These are phyloP conservation scores for Ochotona princeps DNA, from an alignment of 2,113 vertebrate species.

Conservation along the genomic window DNA sequence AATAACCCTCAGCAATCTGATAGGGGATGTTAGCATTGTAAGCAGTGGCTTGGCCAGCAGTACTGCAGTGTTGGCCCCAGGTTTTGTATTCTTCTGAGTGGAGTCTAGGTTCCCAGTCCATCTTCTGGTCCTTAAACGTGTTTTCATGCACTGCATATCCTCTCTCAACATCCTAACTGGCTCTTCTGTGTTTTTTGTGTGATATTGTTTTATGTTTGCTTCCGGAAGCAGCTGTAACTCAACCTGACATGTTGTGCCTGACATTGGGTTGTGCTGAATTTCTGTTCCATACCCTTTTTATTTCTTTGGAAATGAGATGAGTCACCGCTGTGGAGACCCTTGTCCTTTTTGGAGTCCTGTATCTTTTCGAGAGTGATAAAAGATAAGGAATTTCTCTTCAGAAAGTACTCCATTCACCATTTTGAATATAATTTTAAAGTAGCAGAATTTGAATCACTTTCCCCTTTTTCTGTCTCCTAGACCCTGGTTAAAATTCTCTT, in stretches of 20 bases:
- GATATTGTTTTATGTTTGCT: conserved; percentile 40
- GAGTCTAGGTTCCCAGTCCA: neutral
- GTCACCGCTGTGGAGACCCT: neutral
- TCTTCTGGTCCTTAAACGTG: conserved; percentile 51
- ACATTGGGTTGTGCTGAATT: conserved; percentile 42
- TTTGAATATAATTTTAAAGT: neutral
- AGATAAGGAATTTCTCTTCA: conserved; percentile 24
- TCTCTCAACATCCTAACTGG: conserved; percentile 49
- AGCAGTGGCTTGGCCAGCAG: no score
- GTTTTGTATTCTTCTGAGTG: neutral
- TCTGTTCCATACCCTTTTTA: conserved; percentile 48
- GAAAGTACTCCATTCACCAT: neutral
- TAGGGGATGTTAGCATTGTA: no score
- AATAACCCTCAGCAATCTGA: no score
- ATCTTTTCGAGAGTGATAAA: conserved; percentile 42
- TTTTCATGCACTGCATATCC: conserved; percentile 19
- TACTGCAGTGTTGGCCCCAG: neutral
- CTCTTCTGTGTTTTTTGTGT: conserved; percentile 57
- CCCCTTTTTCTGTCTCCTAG: neutral
- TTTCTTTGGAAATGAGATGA: conserved; percentile 14
- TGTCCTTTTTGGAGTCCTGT: neutral
- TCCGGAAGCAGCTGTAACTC: conserved; percentile 23
- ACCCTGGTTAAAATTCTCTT: conserved; percentile 5
- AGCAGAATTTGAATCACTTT: neutral
- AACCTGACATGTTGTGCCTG: conserved; percentile 45